Conservation (phyloP, 2,888 invertebrate genomes). For the Boloria selene region DNA sequence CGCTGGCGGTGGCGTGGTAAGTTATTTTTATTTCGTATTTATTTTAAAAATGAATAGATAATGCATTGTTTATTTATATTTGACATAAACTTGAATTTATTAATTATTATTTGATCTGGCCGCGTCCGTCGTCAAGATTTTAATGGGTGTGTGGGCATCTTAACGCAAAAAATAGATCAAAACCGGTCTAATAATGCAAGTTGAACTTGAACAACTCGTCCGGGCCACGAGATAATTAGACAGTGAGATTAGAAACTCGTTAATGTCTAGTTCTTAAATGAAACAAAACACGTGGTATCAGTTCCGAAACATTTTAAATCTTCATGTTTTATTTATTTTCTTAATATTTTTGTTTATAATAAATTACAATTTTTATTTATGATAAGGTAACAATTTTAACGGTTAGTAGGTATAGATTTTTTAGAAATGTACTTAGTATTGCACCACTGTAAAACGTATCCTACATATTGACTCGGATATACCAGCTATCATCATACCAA, state of each 20-base stretch:
- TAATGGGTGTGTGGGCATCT: slow-evolving; percentile 19
- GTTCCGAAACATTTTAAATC: slow-evolving; percentile 1
- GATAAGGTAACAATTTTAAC: too few species aligned
- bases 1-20: slow-evolving; percentile 94
- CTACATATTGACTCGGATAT: too few species aligned
- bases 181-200: slow-evolving; percentile 30
- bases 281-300: not conserved
- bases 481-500: too few species aligned
- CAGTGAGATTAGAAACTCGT: slow-evolving; percentile 23
- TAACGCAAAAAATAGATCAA: slow-evolving; percentile 27
- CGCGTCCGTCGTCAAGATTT: not conserved
- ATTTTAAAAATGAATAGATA: too few species aligned
- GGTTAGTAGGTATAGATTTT: too few species aligned
- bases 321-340: too few species aligned
- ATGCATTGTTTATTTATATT: too few species aligned
- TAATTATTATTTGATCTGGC: not conserved
- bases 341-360: too few species aligned
- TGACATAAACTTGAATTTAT: too few species aligned
- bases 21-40: slow-evolving; percentile 56
- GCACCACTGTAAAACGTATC: too few species aligned
- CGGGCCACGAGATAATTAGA: slow-evolving; percentile 21
- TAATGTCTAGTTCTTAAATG: slow-evolving; percentile 18
- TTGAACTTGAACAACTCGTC: slow-evolving; percentile 28
- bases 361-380: too few species aligned
- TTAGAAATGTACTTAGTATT: too few species aligned